phyloP scores from a whole-genome alignment of 1,140 invertebrate genomes.

The Trichonephila clavata region DNA sequence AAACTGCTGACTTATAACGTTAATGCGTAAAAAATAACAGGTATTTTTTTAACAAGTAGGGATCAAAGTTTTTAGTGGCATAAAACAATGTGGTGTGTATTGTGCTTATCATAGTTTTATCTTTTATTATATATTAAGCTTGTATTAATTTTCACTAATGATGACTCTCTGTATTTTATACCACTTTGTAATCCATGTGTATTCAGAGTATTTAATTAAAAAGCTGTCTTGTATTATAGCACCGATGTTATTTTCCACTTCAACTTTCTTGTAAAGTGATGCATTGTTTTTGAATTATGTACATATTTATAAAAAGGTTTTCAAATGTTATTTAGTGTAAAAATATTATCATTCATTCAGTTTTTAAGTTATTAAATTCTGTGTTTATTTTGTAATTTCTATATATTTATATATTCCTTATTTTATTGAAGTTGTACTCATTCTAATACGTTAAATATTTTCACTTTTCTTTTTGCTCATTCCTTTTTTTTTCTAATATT shows the following conservation, averaged over 20 bases:
- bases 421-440: not conserved
- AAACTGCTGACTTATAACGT: conserved; percentile 13
- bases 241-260: not conserved
- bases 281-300: not conserved
- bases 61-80: conserved; percentile 52
- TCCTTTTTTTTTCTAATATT: no score
- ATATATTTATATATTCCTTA: not conserved
- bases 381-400: not conserved
- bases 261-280: not conserved
- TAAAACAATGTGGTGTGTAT: conserved; percentile 35
- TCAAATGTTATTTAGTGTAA: no score
- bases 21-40: conserved; percentile 38
- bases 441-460: no score
- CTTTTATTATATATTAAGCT: conserved; percentile 41
- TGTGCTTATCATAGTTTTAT: conserved; percentile 27
- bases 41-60: conserved; percentile 47
- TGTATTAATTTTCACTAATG: conserved; percentile 30
- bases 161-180: conserved; percentile 31
- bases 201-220: conserved; percentile 32
- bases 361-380: not conserved
- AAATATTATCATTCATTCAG: not conserved
- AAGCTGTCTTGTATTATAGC: not conserved
- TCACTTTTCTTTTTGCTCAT: no score
- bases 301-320: not conserved
- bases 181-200: conserved; percentile 32